Conservation (phyloP, 2,113 vertebrate genomes). For the Chionis minor region DNA sequence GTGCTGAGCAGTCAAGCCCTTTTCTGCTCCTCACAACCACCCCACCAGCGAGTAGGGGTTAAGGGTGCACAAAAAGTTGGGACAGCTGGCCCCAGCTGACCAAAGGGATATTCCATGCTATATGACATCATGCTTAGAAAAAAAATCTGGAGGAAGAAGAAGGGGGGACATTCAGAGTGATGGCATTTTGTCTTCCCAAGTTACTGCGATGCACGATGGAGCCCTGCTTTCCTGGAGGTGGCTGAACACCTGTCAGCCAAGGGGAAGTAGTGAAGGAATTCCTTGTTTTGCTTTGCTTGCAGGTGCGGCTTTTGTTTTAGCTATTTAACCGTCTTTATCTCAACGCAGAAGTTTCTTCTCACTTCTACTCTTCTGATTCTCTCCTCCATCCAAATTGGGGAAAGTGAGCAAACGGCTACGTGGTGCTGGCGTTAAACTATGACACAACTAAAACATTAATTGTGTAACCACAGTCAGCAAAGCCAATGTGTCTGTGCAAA, state of each 20-base stretch:
- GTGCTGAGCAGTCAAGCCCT: neutral
- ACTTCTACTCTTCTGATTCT: neutral
- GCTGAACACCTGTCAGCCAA: neutral
- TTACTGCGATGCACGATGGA: neutral
- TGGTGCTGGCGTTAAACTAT: neutral
- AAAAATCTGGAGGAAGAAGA: neutral
- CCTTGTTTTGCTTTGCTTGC: neutral
- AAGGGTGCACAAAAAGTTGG: neutral
- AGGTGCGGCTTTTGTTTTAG: neutral
- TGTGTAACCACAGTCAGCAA: neutral
- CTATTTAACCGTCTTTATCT: neutral
- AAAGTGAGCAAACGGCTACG: neutral
- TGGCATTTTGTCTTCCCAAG: neutral
- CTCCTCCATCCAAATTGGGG: neutral
- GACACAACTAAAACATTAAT: neutral
- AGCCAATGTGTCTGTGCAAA: neutral
- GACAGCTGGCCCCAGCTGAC: neutral
- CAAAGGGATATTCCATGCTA: neutral
- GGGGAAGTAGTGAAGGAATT: neutral
- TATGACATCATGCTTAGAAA: neutral
- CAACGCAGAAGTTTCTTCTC: neutral
- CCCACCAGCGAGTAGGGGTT: neutral
- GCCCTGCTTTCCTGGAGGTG: neutral
- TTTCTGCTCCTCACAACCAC: neutral
- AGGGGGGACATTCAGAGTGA: neutral